Evolutionary conservation across 2,888 invertebrate species (phyloP).

Genomic region (Aleiodes testaceus): DNA sequence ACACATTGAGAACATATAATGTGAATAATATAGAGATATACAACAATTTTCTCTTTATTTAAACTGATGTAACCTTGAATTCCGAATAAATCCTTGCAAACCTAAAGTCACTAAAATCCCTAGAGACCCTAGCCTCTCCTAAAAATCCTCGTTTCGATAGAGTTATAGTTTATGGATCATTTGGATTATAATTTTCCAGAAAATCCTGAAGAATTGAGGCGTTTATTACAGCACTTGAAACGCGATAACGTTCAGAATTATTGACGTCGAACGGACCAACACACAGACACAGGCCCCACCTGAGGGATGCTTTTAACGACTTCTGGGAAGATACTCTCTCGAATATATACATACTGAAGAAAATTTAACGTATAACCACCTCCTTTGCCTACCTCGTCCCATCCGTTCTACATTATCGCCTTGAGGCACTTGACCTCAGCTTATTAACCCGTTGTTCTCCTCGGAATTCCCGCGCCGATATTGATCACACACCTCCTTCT

Average conservation of each 20-base stretch:
- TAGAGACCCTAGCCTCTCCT: background rate
- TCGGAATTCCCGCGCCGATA: slow-evolving; percentile 41
- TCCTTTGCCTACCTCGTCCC: background rate
- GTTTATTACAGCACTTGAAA: slow-evolving; percentile 35
- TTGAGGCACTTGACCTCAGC: slow-evolving; percentile 48
- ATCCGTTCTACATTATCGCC: slow-evolving; percentile 30
- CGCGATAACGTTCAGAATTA: slow-evolving; percentile 37
- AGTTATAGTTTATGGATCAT: slow-evolving; percentile 12
- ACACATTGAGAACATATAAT: too few species aligned
- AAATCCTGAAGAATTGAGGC: background rate
- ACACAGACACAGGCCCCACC: slow-evolving; percentile 10
- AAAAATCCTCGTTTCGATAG: slow-evolving; percentile 15
- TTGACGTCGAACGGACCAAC: slow-evolving; percentile 28
- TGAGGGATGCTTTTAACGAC: slow-evolving; percentile 43
- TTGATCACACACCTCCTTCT: slow-evolving; percentile 47
- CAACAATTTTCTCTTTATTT: too few species aligned
- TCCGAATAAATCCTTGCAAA: too few species aligned
- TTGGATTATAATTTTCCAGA: slow-evolving; percentile 8
- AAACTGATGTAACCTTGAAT: too few species aligned
- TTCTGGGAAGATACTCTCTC: slow-evolving; percentile 34
- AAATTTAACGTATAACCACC: slow-evolving; percentile 36
- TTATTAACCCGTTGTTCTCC: slow-evolving; percentile 48
- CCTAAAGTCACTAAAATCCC: too few species aligned
- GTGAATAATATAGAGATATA: too few species aligned
- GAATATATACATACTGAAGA: slow-evolving; percentile 3